A percentile compares a stretch with the other conserved stretches of the same genome.
These are phyloP conservation scores for Ophioninae sp. DNA, from an alignment of 2,888 invertebrate genomes.

Conservation along the genomic window DNA sequence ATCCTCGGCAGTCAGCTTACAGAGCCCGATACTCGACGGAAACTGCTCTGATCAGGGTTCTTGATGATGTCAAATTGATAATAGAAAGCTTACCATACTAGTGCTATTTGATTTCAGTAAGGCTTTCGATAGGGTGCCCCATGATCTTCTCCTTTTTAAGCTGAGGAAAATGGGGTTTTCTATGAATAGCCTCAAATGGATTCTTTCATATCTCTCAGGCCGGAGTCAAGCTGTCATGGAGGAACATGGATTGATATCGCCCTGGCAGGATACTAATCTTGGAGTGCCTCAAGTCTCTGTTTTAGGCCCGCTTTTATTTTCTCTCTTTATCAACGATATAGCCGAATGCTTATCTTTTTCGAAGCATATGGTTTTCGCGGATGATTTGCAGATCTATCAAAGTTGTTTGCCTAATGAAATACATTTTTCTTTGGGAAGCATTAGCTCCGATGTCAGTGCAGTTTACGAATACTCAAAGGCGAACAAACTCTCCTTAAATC, in stretches of 20 bases:
- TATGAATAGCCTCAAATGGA: rapidly evolving
- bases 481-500: too few relatives aligned
- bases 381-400: not conserved
- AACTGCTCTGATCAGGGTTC: too few relatives aligned
- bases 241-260: not conserved
- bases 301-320: not conserved
- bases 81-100: not conserved
- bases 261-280: not conserved
- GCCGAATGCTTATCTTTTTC: not conserved
- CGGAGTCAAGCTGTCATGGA: not conserved
- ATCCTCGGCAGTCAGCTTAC: too few relatives aligned
- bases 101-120: slow-evolving; percentile 8
- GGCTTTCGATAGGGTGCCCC: not conserved
- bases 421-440: too few relatives aligned
- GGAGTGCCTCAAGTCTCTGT: slow-evolving; percentile 15
- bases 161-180: not conserved
- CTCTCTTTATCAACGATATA: not conserved
- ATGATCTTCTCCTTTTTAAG: not conserved
- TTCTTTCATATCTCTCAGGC: not conserved
- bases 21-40: too few relatives aligned
- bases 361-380: slow-evolving; percentile 15
- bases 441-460: too few relatives aligned
- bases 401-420: too few relatives aligned
- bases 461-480: too few relatives aligned
- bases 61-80: too few relatives aligned